Percentiles rank a stretch among this genome's conserved stretches.
phyloP scores from a whole-genome alignment of 2,797 vertebrate genomes.

The Lagodon rhomboides region DNA sequence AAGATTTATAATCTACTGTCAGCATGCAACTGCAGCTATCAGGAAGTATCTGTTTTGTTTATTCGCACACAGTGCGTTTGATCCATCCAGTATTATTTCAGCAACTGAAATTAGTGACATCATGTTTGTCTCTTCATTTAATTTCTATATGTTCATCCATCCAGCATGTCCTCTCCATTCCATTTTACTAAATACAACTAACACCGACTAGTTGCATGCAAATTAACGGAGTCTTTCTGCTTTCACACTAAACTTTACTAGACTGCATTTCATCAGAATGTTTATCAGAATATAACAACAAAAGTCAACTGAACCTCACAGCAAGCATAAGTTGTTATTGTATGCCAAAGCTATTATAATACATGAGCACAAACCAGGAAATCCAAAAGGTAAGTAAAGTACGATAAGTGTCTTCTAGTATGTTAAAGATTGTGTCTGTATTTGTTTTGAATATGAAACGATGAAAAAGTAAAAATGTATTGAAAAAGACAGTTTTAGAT shows the following conservation, averaged over 20 bases:
- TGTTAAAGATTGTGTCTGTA: no score
- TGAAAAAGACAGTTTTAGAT: neutral
- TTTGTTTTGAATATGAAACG: neutral
- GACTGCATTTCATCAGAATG: slow-evolving; percentile 30
- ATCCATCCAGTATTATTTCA: slow-evolving; percentile 73
- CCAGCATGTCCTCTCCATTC: slow-evolving; percentile 70
- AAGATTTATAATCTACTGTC: slow-evolving; percentile 1
- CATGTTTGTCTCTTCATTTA: slow-evolving; percentile 48
- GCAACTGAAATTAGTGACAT: slow-evolving; percentile 37
- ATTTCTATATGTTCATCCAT: slow-evolving; percentile 51
- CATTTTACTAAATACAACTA: slow-evolving; percentile 69
- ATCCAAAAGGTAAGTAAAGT: slow-evolving; percentile 63
- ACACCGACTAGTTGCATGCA: slow-evolving; percentile 77
- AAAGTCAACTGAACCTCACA: slow-evolving; percentile 8
- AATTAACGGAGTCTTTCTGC: slow-evolving; percentile 44
- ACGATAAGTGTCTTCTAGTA: neutral
- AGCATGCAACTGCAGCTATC: slow-evolving; percentile 11
- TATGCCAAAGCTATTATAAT: slow-evolving; percentile 6
- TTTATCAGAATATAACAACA: slow-evolving; percentile 24
- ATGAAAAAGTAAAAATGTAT: no score
- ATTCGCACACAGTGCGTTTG: slow-evolving; percentile 48
- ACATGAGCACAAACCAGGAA: slow-evolving; percentile 19
- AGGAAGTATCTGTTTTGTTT: slow-evolving; percentile 12
- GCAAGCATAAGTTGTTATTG: slow-evolving; percentile 14
- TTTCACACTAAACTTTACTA: slow-evolving; percentile 40